Conservation (phyloP, 2,797 vertebrate genomes). For the Manis javanica region DNA sequence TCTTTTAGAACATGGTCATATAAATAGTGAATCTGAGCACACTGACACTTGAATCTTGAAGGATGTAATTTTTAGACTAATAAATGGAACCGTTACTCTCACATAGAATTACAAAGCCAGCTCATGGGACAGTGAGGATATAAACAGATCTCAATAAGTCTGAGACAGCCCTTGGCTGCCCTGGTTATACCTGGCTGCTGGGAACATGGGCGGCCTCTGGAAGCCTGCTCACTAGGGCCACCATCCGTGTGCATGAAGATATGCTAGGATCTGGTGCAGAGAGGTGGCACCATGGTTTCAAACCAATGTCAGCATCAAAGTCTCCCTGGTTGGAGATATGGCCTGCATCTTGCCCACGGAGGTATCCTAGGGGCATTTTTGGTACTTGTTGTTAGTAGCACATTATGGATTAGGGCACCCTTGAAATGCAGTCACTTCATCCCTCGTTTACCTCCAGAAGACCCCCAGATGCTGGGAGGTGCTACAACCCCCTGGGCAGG, state of each 20-base stretch:
- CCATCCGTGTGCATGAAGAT: accelerated
- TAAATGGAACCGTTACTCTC: not conserved
- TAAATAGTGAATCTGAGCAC: not conserved
- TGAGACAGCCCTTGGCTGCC: not conserved
- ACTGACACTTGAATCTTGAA: not conserved
- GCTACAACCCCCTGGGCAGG: not conserved
- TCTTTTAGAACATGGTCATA: not conserved
- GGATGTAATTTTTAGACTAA: not conserved
- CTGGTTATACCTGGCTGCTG: not conserved
- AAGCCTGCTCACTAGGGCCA: too few species aligned
- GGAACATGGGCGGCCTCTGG: not conserved
- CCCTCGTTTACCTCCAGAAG: not conserved
- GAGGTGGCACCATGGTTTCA: not conserved
- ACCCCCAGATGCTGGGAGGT: not conserved
- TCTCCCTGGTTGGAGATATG: not conserved
- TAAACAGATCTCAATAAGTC: not conserved
- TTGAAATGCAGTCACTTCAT: not conserved
- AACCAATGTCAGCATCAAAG: not conserved
- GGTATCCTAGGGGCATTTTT: not conserved
- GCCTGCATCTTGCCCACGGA: not conserved
- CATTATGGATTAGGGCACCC: too few species aligned
- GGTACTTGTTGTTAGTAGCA: not conserved
- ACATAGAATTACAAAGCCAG: not conserved
- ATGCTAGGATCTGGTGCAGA: too few species aligned
- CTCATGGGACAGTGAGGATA: not conserved